phyloP scores from a whole-genome alignment of 2,797 vertebrate genomes.

The Salmo trutta region DNA sequence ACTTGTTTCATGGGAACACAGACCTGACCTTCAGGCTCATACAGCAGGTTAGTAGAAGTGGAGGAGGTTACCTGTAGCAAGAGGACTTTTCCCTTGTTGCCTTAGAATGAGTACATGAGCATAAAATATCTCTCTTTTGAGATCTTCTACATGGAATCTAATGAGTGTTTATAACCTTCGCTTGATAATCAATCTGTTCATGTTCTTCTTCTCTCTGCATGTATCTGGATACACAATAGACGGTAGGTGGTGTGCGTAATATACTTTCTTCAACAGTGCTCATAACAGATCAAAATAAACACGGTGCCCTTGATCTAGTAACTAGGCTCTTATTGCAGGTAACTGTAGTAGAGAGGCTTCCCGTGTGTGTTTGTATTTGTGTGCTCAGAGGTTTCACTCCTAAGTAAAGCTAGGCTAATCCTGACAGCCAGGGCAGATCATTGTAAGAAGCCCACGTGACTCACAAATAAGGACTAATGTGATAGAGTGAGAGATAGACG shows the following conservation, averaged over 20 bases:
- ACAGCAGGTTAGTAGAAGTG: background rate
- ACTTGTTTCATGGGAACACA: conserved; percentile 5
- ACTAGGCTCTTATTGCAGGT: background rate
- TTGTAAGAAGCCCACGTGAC: conserved; percentile 23
- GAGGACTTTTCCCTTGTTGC: background rate
- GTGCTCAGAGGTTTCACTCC: conserved; percentile 13
- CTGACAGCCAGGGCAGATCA: conserved; percentile 14
- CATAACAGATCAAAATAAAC: background rate
- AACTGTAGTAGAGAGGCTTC: background rate
- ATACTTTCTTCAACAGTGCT: background rate
- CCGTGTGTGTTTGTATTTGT: background rate
- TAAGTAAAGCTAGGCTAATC: conserved; percentile 31
- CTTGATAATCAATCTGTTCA: background rate
- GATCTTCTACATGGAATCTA: too few species aligned
- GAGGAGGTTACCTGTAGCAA: background rate
- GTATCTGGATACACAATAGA: background rate
- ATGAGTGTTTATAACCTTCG: background rate
- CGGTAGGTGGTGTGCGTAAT: background rate
- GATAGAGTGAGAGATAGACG: conserved; percentile 1
- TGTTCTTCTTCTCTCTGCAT: background rate
- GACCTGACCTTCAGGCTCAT: background rate
- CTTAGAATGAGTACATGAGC: background rate
- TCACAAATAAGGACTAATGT: conserved; percentile 5
- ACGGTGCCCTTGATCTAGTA: background rate
- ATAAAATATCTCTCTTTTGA: too few species aligned